Evolutionary conservation across 2,113 vertebrate genomes (phyloP).

Genomic region (Callipepla californica): DNA sequence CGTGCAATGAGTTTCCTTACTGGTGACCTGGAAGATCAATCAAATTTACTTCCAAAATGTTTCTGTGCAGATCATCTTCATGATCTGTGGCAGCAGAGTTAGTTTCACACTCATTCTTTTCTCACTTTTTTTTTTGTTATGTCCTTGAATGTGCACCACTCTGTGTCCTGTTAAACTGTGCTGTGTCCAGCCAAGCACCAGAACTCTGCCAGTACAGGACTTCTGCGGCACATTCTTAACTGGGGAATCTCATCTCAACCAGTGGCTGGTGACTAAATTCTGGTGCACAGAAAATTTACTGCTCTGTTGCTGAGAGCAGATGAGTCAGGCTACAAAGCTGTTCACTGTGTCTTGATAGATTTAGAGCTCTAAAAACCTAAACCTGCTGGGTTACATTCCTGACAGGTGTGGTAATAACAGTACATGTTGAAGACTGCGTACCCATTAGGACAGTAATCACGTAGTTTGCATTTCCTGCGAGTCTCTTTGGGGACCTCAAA

Average conservation of each 20-base stretch:
- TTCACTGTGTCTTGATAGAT: not conserved
- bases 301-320: not conserved
- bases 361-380: not conserved
- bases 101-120: not conserved
- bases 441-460: not conserved
- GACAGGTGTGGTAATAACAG: not conserved
- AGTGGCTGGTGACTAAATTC: not conserved
- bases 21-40: not conserved
- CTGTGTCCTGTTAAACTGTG: not conserved
- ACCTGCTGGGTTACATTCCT: not conserved
- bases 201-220: not conserved
- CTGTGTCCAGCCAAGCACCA: not conserved
- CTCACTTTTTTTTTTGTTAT: not conserved
- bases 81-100: not conserved
- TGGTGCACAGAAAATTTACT: not conserved
- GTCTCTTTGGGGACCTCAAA: not conserved
- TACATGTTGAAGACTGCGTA: not conserved
- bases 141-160: not conserved
- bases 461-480: not conserved
- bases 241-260: not conserved
- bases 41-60: not conserved
- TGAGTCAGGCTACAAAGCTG: not conserved
- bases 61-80: not conserved
- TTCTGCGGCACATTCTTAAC: not conserved
- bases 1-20: accelerated